These are phyloP conservation scores for Styela clava DNA, from an alignment of 23 tunicate species.

Conservation along the genomic window DNA sequence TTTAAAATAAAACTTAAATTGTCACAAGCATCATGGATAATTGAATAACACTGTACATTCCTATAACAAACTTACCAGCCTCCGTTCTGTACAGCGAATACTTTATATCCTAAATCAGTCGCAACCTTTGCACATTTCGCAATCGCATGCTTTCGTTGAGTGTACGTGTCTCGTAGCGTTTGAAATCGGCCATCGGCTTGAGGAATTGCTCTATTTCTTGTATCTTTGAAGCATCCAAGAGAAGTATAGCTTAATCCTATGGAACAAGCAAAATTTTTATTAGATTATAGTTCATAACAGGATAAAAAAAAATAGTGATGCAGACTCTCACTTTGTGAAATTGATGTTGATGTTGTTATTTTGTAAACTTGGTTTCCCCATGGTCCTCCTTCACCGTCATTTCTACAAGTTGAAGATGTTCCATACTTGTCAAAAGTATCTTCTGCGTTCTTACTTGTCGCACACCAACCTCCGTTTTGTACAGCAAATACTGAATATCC, in stretches of 20 bases:
- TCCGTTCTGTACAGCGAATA: background rate
- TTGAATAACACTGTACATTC: background rate
- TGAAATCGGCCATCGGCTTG: background rate
- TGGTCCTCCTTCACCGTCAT: background rate
- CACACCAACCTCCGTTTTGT: slow-evolving; percentile 14
- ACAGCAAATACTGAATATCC: slow-evolving; percentile 5
- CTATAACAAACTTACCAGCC: background rate
- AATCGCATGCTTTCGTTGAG: background rate
- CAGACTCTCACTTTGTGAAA: background rate
- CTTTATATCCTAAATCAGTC: background rate
- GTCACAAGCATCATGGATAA: too few species aligned
- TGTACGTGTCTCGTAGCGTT: background rate
- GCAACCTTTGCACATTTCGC: slow-evolving; percentile 10
- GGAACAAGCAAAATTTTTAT: background rate
- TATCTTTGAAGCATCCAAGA: background rate
- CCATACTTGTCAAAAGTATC: slow-evolving; percentile 10
- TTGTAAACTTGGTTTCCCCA: background rate
- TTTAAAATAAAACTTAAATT: too few species aligned
- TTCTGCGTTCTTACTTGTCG: background rate
- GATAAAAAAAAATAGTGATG: background rate
- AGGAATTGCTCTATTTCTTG: background rate
- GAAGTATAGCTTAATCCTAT: too few species aligned
- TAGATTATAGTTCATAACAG: background rate
- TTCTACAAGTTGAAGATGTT: background rate
- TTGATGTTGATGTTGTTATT: background rate